Conservation (phyloP, 2,113 vertebrate species). For the Oreochromis aureus region DNA sequence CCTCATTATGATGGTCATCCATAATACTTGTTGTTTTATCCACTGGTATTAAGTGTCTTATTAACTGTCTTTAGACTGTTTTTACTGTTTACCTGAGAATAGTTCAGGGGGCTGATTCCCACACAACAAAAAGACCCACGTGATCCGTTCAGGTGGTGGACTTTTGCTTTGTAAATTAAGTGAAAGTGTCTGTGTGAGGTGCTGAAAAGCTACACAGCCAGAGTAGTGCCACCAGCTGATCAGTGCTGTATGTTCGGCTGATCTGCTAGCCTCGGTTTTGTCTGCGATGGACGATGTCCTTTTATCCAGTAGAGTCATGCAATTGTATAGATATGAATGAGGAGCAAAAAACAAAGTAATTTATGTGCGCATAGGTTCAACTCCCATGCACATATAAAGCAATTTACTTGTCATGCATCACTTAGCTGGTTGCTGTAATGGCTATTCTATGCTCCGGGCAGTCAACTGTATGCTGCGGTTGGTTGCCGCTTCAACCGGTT, state of each 20-base stretch:
- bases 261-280: neutral
- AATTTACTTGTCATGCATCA: neutral
- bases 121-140: constrained; percentile 35
- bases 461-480: neutral
- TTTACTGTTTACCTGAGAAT: constrained; percentile 63
- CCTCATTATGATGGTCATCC: constrained; percentile 40
- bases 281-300: neutral
- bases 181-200: neutral
- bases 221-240: neutral
- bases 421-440: neutral
- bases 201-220: neutral
- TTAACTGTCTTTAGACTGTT: constrained; percentile 50
- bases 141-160: neutral
- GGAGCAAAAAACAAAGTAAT: neutral
- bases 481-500: neutral
- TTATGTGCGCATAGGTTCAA: neutral
- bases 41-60: constrained; percentile 59
- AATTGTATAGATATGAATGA: neutral
- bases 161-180: neutral
- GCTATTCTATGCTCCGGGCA: neutral
- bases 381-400: neutral
- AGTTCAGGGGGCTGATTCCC: constrained; percentile 52
- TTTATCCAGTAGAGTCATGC: neutral
- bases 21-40: constrained; percentile 59
- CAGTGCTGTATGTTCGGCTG: neutral